These are phyloP conservation scores for Phyllostomus discolor DNA, from an alignment of 2,113 vertebrate species.

Conservation along the genomic window DNA sequence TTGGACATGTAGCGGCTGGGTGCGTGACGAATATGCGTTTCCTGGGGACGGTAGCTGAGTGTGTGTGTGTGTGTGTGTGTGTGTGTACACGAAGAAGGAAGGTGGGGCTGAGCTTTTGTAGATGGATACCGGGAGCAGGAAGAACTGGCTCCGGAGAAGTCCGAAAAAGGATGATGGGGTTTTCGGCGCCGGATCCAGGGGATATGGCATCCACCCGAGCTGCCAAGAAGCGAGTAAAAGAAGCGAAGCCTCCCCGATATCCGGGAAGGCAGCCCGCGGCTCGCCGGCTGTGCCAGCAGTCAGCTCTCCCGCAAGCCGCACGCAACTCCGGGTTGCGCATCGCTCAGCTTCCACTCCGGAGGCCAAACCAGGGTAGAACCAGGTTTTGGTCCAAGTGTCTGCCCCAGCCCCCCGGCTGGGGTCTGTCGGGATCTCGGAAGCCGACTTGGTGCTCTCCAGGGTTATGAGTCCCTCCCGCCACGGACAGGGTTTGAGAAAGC, in stretches of 20 bases:
- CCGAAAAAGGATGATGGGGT: neutral
- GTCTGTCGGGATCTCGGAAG: neutral
- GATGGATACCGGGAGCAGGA: neutral
- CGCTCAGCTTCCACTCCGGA: neutral
- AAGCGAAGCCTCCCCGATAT: neutral
- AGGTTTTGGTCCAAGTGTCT: neutral
- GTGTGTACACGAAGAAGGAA: neutral
- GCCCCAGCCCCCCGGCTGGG: neutral
- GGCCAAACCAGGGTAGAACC: neutral
- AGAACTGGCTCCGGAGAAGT: neutral
- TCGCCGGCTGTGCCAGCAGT: neutral
- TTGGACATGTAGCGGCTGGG: neutral
- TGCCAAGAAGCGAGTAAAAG: neutral
- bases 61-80: neutral
- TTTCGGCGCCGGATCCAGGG: neutral
- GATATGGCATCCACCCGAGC: neutral
- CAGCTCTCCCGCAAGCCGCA: neutral
- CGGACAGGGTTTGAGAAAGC: neutral
- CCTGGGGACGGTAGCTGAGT: neutral
- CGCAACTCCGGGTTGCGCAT: constrained; percentile 18
- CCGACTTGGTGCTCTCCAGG: neutral
- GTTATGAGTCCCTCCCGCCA: neutral
- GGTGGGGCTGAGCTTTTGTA: constrained; percentile 24
- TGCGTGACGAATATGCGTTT: constrained; percentile 12
- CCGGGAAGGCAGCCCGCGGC: neutral